Conservation (phyloP, 2,113 vertebrate genomes). For the Forbesichthys agassizii region DNA sequence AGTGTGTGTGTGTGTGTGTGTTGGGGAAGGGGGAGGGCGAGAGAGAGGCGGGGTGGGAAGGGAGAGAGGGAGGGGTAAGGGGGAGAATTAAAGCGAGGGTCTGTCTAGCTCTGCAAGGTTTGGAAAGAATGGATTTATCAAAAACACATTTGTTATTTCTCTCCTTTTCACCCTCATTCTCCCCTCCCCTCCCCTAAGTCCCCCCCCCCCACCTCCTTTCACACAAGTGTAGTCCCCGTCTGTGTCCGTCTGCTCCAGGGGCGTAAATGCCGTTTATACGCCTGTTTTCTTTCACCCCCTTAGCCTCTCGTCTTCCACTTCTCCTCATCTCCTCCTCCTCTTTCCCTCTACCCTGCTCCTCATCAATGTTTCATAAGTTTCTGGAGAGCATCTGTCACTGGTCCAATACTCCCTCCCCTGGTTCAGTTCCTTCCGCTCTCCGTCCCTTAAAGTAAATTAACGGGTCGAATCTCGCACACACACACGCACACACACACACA, state of each 20-base stretch:
- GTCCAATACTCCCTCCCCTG: background rate
- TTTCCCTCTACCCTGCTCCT: constrained; percentile 21
- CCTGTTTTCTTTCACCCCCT: background rate
- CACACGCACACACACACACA: background rate
- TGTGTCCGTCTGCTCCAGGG: background rate
- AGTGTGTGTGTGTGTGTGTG: constrained; percentile 3
- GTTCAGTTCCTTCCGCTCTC: background rate
- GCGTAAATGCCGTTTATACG: background rate
- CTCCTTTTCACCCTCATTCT: background rate
- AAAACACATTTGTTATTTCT: constrained; percentile 4
- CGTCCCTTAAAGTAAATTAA: constrained; percentile 56
- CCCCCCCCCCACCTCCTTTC: background rate
- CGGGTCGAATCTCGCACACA: background rate
- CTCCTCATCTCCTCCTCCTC: constrained; percentile 3
- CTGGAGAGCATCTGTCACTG: constrained; percentile 40
- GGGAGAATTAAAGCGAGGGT: constrained; percentile 2
- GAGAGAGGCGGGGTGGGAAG: background rate
- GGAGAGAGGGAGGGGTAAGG: background rate
- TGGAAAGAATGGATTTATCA: constrained; percentile 5
- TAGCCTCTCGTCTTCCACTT: background rate
- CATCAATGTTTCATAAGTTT: constrained; percentile 73
- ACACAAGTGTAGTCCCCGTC: too few relatives aligned
- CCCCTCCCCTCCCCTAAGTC: background rate
- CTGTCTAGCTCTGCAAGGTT: background rate
- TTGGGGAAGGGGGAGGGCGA: background rate